phyloP scores from a whole-genome alignment of 1,140 invertebrate species.

The Drosophila lacertosa region DNA sequence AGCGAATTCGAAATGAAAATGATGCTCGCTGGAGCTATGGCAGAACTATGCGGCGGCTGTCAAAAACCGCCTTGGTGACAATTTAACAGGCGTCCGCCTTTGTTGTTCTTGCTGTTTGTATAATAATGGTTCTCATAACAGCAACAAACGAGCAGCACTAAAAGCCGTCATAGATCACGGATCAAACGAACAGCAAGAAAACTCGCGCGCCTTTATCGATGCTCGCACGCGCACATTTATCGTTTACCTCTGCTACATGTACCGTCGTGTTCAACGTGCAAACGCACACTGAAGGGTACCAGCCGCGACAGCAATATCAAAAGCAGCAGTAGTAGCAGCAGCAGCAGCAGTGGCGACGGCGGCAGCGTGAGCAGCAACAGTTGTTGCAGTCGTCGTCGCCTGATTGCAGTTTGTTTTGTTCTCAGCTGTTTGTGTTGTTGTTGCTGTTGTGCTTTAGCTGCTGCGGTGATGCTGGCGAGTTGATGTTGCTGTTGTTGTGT shows the following conservation, averaged over 20 bases:
- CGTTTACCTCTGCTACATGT: constrained; percentile 40
- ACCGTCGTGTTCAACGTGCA: constrained; percentile 74
- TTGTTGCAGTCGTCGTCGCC: constrained; percentile 57
- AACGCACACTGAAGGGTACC: constrained; percentile 73
- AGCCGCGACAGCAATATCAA: constrained; percentile 49
- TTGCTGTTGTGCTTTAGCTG: constrained; percentile 30
- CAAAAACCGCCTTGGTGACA: constrained; percentile 48
- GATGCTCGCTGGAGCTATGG: constrained; percentile 26
- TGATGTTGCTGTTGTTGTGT: constrained; percentile 44
- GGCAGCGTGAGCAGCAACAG: constrained; percentile 27
- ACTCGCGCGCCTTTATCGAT: constrained; percentile 31
- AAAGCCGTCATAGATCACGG: constrained; percentile 47
- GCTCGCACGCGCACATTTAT: constrained; percentile 11
- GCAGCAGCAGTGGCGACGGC: constrained; percentile 18
- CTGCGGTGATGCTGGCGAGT: constrained; percentile 37
- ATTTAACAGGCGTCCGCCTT: constrained; percentile 42
- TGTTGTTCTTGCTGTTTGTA: constrained; percentile 31
- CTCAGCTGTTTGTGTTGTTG: constrained; percentile 60
- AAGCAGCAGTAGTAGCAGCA: constrained; percentile 37
- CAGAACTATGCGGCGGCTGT: constrained; percentile 50
- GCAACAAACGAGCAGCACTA: constrained; percentile 32
- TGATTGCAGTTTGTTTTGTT: constrained; percentile 79
- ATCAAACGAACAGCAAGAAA: constrained; percentile 1
- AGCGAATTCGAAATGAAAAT: constrained; percentile 38
- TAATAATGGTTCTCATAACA: constrained; percentile 29